A percentile compares a stretch with the other conserved stretches of the same genome.
Conservation (phyloP, 2,888 invertebrate genomes). For the Amblyteles armatorius region DNA sequence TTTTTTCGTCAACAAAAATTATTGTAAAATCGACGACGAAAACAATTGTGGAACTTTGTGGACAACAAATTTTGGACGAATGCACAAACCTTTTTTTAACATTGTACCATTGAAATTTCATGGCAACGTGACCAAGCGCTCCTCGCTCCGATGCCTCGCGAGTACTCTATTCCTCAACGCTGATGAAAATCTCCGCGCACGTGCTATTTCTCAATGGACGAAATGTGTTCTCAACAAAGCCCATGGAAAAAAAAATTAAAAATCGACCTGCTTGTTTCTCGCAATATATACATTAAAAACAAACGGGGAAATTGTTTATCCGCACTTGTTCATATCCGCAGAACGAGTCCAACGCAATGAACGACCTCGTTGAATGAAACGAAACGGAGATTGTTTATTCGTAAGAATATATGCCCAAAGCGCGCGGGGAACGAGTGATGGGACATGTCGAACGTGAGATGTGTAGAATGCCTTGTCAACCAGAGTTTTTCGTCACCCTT, state of each 20-base stretch:
- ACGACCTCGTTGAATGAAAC: not conserved
- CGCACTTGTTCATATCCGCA: not conserved
- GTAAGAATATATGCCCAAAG: not conserved
- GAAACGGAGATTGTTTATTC: not conserved
- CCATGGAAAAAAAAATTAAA: not conserved
- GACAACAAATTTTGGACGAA: no score
- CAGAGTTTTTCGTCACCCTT: constrained; percentile 1
- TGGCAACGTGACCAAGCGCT: not conserved
- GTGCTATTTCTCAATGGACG: not conserved
- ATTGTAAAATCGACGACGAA: no score
- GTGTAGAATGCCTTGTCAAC: constrained; percentile 3
- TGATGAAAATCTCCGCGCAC: not conserved
- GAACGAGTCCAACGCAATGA: not conserved
- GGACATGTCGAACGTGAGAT: not conserved
- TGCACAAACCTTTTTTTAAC: not conserved
- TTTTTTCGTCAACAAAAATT: no score
- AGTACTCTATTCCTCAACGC: not conserved
- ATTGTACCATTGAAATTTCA: not conserved
- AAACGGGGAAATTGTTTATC: not conserved
- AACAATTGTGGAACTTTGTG: no score
- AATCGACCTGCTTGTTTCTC: not conserved
- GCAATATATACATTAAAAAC: not conserved
- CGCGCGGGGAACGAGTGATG: not conserved
- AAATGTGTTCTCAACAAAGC: not conserved
- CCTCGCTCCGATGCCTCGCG: constrained; percentile 1